Conservation (phyloP, 2,113 vertebrate species). For the Spea multiplicata region DNA sequence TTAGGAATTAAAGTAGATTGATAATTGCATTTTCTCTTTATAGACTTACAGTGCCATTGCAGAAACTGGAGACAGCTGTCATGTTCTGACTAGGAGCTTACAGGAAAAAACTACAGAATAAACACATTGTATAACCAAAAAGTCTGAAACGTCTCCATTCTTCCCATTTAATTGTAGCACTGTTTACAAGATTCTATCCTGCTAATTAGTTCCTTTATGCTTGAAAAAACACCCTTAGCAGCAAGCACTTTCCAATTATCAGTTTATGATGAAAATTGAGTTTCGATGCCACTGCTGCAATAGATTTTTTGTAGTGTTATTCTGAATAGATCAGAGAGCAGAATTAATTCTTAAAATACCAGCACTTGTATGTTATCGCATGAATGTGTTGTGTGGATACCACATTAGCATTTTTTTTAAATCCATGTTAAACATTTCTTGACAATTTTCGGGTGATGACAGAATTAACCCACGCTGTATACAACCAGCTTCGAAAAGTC, state of each 20-base stretch:
- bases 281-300: slow-evolving; percentile 17
- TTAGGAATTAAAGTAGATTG: slow-evolving; percentile 46
- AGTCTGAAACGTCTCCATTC: slow-evolving; percentile 34
- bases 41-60: slow-evolving; percentile 36
- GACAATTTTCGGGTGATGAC: no score
- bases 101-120: slow-evolving; percentile 33
- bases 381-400: no score
- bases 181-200: slow-evolving; percentile 47
- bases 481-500: no score
- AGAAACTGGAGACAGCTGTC: slow-evolving; percentile 46
- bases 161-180: slow-evolving; percentile 45
- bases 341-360: background rate
- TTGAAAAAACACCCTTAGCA: slow-evolving; percentile 41
- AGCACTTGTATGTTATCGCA: no score
- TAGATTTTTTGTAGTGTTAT: background rate
- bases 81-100: slow-evolving; percentile 27
- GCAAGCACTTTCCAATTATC: slow-evolving; percentile 42
- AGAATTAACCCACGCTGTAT: no score
- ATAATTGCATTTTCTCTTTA: slow-evolving; percentile 46
- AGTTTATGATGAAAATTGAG: slow-evolving; percentile 38
- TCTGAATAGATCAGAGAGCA: slow-evolving; percentile 10
- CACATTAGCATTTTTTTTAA: no score
- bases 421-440: no score
- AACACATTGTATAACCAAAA: slow-evolving; percentile 18
- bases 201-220: slow-evolving; percentile 48